Conservation (phyloP, 2,113 vertebrate genomes). For the Daboia siamensis region DNA sequence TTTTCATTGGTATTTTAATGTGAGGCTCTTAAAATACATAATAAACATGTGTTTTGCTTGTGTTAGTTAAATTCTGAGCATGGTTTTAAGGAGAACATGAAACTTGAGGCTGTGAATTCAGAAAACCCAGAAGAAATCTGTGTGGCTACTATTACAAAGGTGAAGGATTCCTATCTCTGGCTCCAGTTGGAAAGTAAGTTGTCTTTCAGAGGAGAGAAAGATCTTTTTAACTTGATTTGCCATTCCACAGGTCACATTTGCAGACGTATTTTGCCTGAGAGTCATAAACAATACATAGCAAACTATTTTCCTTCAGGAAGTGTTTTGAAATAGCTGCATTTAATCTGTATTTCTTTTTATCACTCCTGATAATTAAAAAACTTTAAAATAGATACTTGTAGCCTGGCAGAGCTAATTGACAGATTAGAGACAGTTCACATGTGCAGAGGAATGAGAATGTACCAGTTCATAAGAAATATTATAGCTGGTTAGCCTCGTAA, state of each 20-base stretch:
- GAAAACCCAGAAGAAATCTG: constrained; percentile 90
- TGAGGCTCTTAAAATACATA: background rate
- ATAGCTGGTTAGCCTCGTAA: background rate
- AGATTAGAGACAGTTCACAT: background rate
- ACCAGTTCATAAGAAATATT: background rate
- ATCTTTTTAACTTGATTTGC: background rate
- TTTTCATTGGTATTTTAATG: background rate
- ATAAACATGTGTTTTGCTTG: background rate
- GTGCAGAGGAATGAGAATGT: background rate
- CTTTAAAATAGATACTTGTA: background rate
- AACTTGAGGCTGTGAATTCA: constrained; percentile 93
- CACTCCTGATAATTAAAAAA: background rate
- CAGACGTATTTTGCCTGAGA: background rate
- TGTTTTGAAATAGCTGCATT: background rate
- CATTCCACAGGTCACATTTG: background rate
- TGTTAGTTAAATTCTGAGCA: constrained; percentile 82
- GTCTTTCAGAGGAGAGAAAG: background rate
- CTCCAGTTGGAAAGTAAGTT: constrained; percentile 88
- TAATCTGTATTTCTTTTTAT: background rate
- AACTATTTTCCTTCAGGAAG: background rate
- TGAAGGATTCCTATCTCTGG: constrained; percentile 91
- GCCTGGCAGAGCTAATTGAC: background rate
- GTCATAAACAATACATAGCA: background rate
- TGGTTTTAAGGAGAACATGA: constrained; percentile 93
- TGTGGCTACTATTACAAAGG: constrained; percentile 84